Evolutionary conservation across 2,797 vertebrate genomes (phyloP), one percentile per base, ranked within the genome.

Genomic region (Lacerta bilineata): DNA sequence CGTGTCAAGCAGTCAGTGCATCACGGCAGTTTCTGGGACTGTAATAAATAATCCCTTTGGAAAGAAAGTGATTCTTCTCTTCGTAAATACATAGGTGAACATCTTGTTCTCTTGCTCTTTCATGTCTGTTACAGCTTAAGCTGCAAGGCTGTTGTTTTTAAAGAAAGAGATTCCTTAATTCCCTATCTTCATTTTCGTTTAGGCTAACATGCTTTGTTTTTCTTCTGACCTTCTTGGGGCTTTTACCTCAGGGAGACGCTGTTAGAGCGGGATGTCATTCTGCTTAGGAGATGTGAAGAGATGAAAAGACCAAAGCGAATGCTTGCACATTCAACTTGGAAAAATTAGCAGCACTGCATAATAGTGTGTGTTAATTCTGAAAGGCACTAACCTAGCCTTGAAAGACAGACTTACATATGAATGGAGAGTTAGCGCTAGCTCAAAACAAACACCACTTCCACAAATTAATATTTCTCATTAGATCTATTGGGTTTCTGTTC

Each of bases 11-110:
- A 95, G 95, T 96, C 95, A 95, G 90, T 96, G 94, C 94, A 95
- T 96, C 94, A 95, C 91, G 88, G 84, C 71, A 93, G 79, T 82
- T 0, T 55, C 0, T 83, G 88, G 92, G 90, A 94, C 84, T 94
- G 80, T 94, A 96, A 96, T 96, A 97, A 96, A 97, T 96, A 96
- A 96, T 95, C 90, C 90, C n/a, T 93, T 95, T 88, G 90, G 90
- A 95, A 95, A 95, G 80, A 94, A 95, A 92, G 90, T 90, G 90
- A 95, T 96, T 94, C 93, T 95, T 96, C 91, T 95, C 79, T 95
- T 88, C 89, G 94, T 96, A 95, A 96, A 94, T 87, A 94, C 80
- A 84, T 75, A 94, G 72, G 89, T 94, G 94, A 95, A 95, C 93
- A 94, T 88, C 88, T 88, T 94, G 92, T 96, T 89, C 84, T 92